Evolutionary conservation across 2,113 vertebrate species (phyloP).

Genomic region (Oxyruncus cristatus): DNA sequence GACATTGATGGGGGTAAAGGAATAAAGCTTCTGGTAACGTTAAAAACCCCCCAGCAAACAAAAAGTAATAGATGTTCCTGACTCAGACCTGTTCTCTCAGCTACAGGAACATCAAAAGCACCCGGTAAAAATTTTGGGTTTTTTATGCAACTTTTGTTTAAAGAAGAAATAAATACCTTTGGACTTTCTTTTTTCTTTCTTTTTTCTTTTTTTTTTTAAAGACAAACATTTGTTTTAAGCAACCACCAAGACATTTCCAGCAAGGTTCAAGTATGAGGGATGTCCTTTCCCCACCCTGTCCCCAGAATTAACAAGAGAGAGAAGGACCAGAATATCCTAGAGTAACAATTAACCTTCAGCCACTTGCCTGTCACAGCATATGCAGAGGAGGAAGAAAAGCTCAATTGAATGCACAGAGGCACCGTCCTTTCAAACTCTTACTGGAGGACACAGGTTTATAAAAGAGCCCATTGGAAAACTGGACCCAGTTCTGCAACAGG

Average conservation of each 20-base stretch:
- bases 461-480: background rate
- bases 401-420: background rate
- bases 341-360: constrained; percentile 64
- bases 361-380: background rate
- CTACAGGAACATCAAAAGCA: background rate
- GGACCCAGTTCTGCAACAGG: background rate
- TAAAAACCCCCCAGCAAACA: background rate
- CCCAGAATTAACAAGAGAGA: constrained; percentile 12
- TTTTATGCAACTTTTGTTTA: background rate
- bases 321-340: constrained; percentile 24
- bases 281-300: background rate
- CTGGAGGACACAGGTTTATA: background rate
- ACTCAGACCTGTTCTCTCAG: background rate
- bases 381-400: constrained; percentile 20
- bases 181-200: background rate
- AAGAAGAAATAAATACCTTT: background rate
- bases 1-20: background rate
- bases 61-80: background rate
- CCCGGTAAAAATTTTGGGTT: background rate
- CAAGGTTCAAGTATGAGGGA: background rate
- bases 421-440: background rate
- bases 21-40: background rate
- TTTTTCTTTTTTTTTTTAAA: background rate
- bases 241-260: background rate
- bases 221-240: constrained; percentile 10